A percentile compares a stretch with the other conserved stretches of the same genome.
Evolutionary conservation across 2,113 vertebrate genomes (phyloP).

Genomic region (Solea senegalensis): DNA sequence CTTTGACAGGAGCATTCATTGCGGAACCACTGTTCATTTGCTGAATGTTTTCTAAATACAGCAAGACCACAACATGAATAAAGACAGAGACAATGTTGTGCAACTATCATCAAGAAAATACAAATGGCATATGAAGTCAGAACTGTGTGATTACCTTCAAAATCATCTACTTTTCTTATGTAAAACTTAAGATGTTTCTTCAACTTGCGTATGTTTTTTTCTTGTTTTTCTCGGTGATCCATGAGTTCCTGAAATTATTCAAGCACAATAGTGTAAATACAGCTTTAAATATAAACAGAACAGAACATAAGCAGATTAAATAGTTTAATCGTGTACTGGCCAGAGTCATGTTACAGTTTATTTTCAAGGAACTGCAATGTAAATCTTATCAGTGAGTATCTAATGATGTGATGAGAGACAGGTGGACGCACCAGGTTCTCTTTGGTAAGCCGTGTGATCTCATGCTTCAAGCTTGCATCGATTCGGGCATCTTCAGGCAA

Average conservation of each 20-base stretch:
- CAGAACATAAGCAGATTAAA: not conserved
- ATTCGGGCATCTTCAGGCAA: constrained; percentile 90
- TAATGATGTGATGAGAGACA: not conserved
- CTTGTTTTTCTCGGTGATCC: constrained; percentile 94
- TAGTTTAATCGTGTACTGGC: not conserved
- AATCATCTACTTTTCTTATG: constrained; percentile 89
- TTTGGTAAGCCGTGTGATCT: constrained; percentile 92
- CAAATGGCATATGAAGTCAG: not conserved
- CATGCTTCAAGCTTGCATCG: constrained; percentile 90
- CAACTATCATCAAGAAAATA: not conserved
- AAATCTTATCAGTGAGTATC: not conserved
- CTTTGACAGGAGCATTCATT: constrained; percentile 82
- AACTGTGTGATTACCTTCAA: constrained; percentile 85
- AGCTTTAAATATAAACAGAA: not conserved
- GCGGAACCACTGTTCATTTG: constrained; percentile 70
- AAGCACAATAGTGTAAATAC: not conserved
- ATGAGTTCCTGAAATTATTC: constrained; percentile 85
- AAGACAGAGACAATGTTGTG: not conserved
- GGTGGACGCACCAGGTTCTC: constrained; percentile 89
- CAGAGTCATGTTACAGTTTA: not conserved
- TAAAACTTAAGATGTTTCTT: constrained; percentile 94
- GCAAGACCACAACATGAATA: not conserved
- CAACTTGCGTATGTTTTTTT: constrained; percentile 91
- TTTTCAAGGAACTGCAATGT: not conserved
- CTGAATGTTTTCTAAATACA: constrained; percentile 77